Evolutionary conservation across 2,113 vertebrate genomes (phyloP).

Genomic region (Melanostigma gelatinosum): DNA sequence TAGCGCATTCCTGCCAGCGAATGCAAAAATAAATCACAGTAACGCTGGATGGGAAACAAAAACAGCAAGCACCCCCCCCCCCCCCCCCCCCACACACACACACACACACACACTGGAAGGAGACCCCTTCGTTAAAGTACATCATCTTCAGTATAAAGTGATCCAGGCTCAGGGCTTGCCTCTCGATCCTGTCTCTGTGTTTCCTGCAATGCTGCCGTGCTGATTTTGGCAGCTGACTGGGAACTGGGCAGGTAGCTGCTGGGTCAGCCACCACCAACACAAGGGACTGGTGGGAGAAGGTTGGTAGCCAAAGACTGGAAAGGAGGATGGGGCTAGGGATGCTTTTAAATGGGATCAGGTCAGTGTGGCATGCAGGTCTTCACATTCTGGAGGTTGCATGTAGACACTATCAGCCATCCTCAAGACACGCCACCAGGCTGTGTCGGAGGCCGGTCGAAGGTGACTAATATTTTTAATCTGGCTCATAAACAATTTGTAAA

Average conservation of each 20-base stretch:
- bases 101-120: constrained; percentile 24
- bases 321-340: constrained; percentile 4
- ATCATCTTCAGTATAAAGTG: constrained; percentile 71
- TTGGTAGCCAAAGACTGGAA: background rate
- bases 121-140: constrained; percentile 57
- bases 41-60: constrained; percentile 47
- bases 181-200: constrained; percentile 64
- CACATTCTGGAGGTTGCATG: background rate
- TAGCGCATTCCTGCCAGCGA: constrained; percentile 55
- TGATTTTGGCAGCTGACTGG: constrained; percentile 58
- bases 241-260: constrained; percentile 24
- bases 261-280: constrained; percentile 7
- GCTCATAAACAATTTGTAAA: background rate
- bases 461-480: background rate
- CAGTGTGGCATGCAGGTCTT: background rate
- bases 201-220: constrained; percentile 39
- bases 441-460: background rate
- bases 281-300: constrained; percentile 24
- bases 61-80: constrained; percentile 31
- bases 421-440: background rate
- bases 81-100: background rate
- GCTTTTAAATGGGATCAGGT: background rate
- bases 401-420: background rate
- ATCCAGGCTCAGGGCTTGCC: constrained; percentile 55
- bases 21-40: constrained; percentile 66